Evolutionary conservation across 2,113 vertebrate species (phyloP).

Genomic region (Megaceryle torquata): DNA sequence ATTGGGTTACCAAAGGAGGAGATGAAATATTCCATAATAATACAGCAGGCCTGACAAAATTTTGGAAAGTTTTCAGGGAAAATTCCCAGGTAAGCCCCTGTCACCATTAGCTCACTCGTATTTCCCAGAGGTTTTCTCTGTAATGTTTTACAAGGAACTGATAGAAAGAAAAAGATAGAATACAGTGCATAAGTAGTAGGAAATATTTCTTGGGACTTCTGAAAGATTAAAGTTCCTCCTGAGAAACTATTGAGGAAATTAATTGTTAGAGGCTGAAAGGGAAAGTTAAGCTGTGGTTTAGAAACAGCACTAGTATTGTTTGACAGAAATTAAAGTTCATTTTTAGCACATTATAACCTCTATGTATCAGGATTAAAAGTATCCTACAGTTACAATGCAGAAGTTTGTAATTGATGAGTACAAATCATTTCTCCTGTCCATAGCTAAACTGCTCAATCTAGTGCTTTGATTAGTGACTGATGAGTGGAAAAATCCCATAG

Average conservation of each 20-base stretch:
- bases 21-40: not conserved
- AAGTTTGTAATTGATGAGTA: not conserved
- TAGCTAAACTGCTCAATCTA: not conserved
- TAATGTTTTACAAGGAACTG: constrained; percentile 21
- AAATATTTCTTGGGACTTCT: constrained; percentile 35
- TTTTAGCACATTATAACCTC: not conserved
- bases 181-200: not conserved
- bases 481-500: constrained; percentile 37
- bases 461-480: not conserved
- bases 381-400: not conserved
- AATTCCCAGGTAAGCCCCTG: constrained; percentile 32
- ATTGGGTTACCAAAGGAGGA: not conserved
- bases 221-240: constrained; percentile 20
- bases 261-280: constrained; percentile 12
- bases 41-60: not conserved
- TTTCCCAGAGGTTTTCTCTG: constrained; percentile 43
- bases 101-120: constrained; percentile 22
- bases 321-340: not conserved
- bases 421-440: not conserved
- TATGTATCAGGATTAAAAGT: not conserved
- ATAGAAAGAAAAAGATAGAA: constrained; percentile 1
- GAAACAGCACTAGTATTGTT: not conserved
- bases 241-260: constrained; percentile 30
- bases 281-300: constrained; percentile 27
- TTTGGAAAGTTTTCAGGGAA: constrained; percentile 30